Evolutionary conservation across 2,888 invertebrate species (phyloP).

Genomic region (Brassicogethes aeneus): DNA sequence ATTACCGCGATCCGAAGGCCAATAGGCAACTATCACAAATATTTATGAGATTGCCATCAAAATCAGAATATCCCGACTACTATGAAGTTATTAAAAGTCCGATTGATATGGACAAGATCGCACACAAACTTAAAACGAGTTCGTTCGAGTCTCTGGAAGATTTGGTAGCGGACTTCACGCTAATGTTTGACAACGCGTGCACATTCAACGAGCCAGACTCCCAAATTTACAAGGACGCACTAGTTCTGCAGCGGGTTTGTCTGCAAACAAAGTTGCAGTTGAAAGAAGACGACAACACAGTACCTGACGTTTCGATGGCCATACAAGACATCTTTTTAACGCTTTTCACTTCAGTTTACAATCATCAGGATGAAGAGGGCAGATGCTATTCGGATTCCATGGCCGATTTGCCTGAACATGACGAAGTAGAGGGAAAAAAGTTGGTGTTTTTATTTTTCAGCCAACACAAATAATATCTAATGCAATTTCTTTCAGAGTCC

Average conservation of each 20-base stretch:
- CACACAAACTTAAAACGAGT: conserved; percentile 70
- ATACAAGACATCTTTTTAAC: conserved; percentile 86
- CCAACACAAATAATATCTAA: no score
- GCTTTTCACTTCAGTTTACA: conserved; percentile 88
- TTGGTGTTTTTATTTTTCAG: conserved; percentile 32
- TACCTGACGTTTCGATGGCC: conserved; percentile 82
- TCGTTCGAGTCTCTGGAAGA: conserved; percentile 78
- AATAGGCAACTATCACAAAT: conserved; percentile 86
- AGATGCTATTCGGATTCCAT: conserved; percentile 94
- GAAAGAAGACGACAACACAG: conserved; percentile 69
- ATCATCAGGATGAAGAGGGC: conserved; percentile 95
- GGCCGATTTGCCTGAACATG: conserved; percentile 86
- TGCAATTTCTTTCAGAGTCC: conserved; percentile 57
- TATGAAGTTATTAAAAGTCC: conserved; percentile 95
- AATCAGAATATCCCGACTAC: conserved; percentile 88
- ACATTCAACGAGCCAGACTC: conserved; percentile 97
- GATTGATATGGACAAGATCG: conserved; percentile 92
- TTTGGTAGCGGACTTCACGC: conserved; percentile 76
- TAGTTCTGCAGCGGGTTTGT: conserved; percentile 84
- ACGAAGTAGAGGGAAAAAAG: conserved; percentile 61
- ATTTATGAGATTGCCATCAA: conserved; percentile 91
- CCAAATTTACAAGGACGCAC: conserved; percentile 93
- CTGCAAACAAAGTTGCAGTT: conserved; percentile 86
- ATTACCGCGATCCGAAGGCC: conserved; percentile 76
- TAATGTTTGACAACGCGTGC: conserved; percentile 96